A percentile compares a stretch with the other conserved stretches of the same genome.
Evolutionary conservation across 2,113 vertebrate species (phyloP).

Genomic region (Lethenteron reissneri): DNA sequence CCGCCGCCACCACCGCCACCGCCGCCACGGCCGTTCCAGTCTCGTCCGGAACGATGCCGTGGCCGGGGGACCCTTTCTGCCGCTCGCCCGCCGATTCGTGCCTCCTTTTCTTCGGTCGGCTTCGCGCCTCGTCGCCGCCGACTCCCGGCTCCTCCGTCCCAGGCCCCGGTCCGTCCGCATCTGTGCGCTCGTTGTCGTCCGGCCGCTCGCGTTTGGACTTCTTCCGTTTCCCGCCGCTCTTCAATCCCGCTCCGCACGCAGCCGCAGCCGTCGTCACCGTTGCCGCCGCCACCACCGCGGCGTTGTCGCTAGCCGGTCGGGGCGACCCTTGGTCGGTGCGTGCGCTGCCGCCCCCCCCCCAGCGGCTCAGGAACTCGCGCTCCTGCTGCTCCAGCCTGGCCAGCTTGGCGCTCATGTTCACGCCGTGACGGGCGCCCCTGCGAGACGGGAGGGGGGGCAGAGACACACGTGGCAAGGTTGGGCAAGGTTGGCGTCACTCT

Average conservation of each 20-base stretch:
- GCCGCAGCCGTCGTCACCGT: background rate
- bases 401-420: slow-evolving; percentile 76
- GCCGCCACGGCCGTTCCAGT: background rate
- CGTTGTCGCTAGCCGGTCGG: background rate
- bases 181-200: too few species aligned
- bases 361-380: slow-evolving; percentile 45
- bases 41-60: too few species aligned
- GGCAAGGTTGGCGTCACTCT: too few species aligned
- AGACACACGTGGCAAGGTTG: background rate
- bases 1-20: background rate
- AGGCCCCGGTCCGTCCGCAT: too few species aligned
- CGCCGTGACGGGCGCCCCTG: slow-evolving; percentile 55
- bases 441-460: background rate
- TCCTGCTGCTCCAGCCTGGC: slow-evolving; percentile 68
- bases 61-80: too few species aligned
- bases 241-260: background rate
- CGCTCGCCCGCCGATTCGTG: too few species aligned
- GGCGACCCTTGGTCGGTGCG: accelerated
- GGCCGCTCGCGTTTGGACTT: too few species aligned
- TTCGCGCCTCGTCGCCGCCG: too few species aligned
- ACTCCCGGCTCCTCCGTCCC: too few species aligned
- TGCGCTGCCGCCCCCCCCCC: slow-evolving; percentile 7
- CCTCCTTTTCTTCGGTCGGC: too few species aligned
- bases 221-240: too few species aligned
- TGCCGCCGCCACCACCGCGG: background rate